Evolutionary conservation across 1,140 invertebrate genomes (phyloP), one percentile per base, ranked within the genome.

Genomic region (Augochlora pura): DNA sequence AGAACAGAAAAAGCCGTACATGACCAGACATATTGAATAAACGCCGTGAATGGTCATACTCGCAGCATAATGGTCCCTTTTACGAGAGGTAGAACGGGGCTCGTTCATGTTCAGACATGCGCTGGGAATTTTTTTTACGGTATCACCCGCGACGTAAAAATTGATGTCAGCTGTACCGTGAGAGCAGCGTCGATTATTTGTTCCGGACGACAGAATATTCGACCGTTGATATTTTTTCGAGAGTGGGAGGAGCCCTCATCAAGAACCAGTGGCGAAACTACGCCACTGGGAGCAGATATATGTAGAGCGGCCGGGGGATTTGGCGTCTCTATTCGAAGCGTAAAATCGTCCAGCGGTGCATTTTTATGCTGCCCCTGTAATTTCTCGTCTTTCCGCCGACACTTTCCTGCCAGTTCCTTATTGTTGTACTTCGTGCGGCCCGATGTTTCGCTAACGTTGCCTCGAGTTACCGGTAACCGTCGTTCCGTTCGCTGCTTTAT

Each of bases 281-380:
- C 38, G 49, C 32, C 60, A 42, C 46, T 78, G 62, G 18, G 1
- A 14, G 8, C 8, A 46, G 32, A 32, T 84, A 78, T 60, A 67
- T 27, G 64, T 63, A 54, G 39, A 57, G 68, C n/a, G 67, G 71
- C 74, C 65, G 70, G 66, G 80, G 76, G 74, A 87, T 87, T 85
- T 73, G 63, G 82, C 73, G 83, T 83, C 80, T 82, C 81, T 27
- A 82, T 86, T 75, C 83, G 83, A 82, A 85, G 87, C 87, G 84
- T 86, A 86, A 90, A 90, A 89, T 90, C 87, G 83, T 79, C 84
- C 84, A 78, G 77, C 85, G 80, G 57, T 89, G 86, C 86, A 87
- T 88, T 89, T 88, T 84, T 86, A 77, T 66, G 57, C 71, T 72
- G 60, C 64, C 72, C 46, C 74, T 80, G 72, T 84, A 79, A 88